Base-by-base conservation (phyloP, 1,140 invertebrate genomes). In the Drosophila sp. region DNA sequence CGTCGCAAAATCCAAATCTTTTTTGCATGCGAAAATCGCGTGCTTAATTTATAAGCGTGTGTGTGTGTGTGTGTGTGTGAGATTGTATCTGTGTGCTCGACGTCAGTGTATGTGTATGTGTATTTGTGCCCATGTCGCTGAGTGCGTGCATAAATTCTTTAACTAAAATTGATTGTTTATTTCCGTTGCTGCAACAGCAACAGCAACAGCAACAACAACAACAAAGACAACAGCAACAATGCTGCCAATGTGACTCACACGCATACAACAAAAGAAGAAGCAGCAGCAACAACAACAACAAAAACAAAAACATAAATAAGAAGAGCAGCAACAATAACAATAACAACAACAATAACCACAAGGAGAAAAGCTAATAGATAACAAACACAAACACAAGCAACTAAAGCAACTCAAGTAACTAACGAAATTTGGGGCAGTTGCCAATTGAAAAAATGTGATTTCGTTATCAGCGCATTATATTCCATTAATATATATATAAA, bases 81-180 rank as follows among this genome's bases (percentile, higher is more conserved):
- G 21, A 21, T 27, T 16, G 27, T 32, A 25, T 48, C 2, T 13
- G 41, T 34, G 36, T 53, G 61, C 27, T 41, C 53, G 46, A 54
- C 41, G n/a, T n/a, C 14, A 16, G 32, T 50, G 58, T 25, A 54
- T 40, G 27, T 46, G 53, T 53, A 25, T 46, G 34, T 41, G 58
- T 78, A 57, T 69, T 57, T 59, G 67, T 66, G 50, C 51, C 11
- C 38, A 70, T 81, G 74, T 80, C 67, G 61, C 53, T 76, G 56
- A 84, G 65, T 80, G 78, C 63, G 81, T 71, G 81, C 78, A 66
- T 89, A 89, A 83, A 89, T 89, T 89, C 80, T 89, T 89, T 89
- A 89, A 89, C 83, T 89, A 89, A 89, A 89, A 89, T 89, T 89
- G 83, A 89, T 89, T 89, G 83, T 89, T 89, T 89, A 89, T 89